phyloP scores from a whole-genome alignment of 2,888 invertebrate genomes.

The Orgyia antiqua region DNA sequence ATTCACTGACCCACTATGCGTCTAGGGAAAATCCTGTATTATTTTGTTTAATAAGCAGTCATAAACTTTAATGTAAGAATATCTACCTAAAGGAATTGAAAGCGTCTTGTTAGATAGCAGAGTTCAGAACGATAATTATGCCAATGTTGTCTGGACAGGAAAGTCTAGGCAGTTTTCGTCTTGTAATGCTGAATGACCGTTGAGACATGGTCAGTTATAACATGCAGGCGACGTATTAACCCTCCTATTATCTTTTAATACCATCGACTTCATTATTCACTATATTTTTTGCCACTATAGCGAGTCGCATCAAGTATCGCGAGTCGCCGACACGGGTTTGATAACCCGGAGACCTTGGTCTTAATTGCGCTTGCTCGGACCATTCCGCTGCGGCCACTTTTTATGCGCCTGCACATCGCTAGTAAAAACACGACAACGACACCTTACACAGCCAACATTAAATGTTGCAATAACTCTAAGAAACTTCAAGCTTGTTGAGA shows the following conservation, averaged over 20 bases:
- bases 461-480: slow-evolving; percentile 51
- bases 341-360: slow-evolving; percentile 78
- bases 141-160: slow-evolving; percentile 15
- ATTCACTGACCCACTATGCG: slow-evolving; percentile 60
- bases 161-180: slow-evolving; percentile 20
- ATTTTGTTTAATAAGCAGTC: slow-evolving; percentile 24
- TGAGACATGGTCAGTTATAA: slow-evolving; percentile 41
- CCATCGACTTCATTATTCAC: slow-evolving; percentile 72
- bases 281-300: slow-evolving; percentile 68
- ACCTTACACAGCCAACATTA: slow-evolving; percentile 53
- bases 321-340: slow-evolving; percentile 71
- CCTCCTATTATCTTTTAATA: slow-evolving; percentile 73
- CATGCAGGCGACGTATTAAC: slow-evolving; percentile 61
- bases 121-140: slow-evolving; percentile 13
- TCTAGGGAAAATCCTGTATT: slow-evolving; percentile 42
- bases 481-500: slow-evolving; percentile 43
- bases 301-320: slow-evolving; percentile 62
- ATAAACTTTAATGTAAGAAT: slow-evolving; percentile 13
- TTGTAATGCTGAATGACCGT: slow-evolving; percentile 30
- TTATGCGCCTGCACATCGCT: slow-evolving; percentile 76
- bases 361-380: slow-evolving; percentile 76
- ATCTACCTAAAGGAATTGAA: slow-evolving; percentile 11
- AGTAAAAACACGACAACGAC: slow-evolving; percentile 67
- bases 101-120: slow-evolving; percentile 12
- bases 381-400: slow-evolving; percentile 73